Evolutionary conservation across 2,888 invertebrate genomes (phyloP).

Genomic region (Cotesia congregata): DNA sequence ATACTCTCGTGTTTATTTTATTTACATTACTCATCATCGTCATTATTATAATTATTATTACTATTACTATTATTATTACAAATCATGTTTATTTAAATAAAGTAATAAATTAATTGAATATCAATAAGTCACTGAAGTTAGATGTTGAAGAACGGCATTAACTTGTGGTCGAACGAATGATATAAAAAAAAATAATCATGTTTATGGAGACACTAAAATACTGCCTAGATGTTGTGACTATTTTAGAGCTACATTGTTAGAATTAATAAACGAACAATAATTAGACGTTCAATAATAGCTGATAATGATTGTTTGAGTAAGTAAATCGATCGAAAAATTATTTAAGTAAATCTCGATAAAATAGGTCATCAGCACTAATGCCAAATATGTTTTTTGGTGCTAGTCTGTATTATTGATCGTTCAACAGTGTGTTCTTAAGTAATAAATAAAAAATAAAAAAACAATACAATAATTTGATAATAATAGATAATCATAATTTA

Average conservation of each 20-base stretch:
- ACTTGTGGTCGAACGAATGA: constrained; percentile 47
- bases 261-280: constrained; percentile 44
- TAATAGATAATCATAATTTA: background rate
- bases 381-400: constrained; percentile 47
- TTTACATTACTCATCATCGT: background rate
- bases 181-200: constrained; percentile 36
- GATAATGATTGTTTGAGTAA: background rate
- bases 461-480: constrained; percentile 16
- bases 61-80: background rate
- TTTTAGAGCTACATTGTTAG: constrained; percentile 32
- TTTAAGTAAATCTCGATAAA: constrained; percentile 21
- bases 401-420: constrained; percentile 29
- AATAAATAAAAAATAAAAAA: background rate
- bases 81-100: background rate
- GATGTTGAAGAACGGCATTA: background rate
- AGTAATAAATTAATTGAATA: constrained; percentile 21
- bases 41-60: constrained; percentile 15
- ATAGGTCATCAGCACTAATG: constrained; percentile 42
- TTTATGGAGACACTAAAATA: constrained; percentile 45
- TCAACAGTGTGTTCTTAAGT: background rate
- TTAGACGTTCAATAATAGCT: constrained; percentile 24
- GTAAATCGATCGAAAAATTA: background rate
- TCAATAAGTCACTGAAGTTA: constrained; percentile 25
- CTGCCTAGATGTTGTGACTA: constrained; percentile 45
- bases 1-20: background rate